Percentiles rank a stretch among this genome's conserved stretches.
Conservation (phyloP, 2,113 vertebrate species). For the Rallus limicola region DNA sequence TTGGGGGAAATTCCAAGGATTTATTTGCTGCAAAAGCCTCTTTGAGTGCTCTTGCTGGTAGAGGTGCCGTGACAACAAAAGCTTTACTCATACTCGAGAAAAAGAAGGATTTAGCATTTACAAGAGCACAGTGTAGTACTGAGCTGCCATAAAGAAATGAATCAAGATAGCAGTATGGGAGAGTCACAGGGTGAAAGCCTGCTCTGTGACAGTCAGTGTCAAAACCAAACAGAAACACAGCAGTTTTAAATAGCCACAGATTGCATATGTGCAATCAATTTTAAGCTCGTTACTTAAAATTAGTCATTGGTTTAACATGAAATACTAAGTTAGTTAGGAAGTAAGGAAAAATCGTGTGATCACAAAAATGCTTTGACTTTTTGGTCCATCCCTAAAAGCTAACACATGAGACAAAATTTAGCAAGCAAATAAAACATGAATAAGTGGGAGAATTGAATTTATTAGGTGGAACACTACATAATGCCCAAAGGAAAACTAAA, state of each 20-base stretch:
- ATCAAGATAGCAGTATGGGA: not conserved
- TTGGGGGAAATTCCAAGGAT: not conserved
- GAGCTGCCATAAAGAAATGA: not conserved
- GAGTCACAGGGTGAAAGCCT: not conserved
- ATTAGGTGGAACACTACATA: slow-evolving; percentile 37
- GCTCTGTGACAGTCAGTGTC: not conserved
- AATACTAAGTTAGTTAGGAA: not conserved
- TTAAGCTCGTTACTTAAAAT: not conserved
- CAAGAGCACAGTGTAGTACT: not conserved
- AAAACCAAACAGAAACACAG: not conserved
- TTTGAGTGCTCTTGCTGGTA: not conserved
- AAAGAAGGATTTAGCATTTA: not conserved
- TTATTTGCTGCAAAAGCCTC: not conserved
- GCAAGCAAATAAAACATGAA: slow-evolving; percentile 12
- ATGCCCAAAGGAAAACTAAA: slow-evolving; percentile 45
- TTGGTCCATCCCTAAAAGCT: not conserved
- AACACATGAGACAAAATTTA: slow-evolving; percentile 7
- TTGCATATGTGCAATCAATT: not conserved
- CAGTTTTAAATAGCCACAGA: not conserved
- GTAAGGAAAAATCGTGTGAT: not conserved
- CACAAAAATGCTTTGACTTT: not conserved
- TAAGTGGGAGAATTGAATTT: slow-evolving; percentile 33
- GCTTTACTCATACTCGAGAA: not conserved
- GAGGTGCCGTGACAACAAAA: not conserved
- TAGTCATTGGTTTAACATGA: not conserved